Evolutionary conservation across 2,888 invertebrate genomes (phyloP).

Genomic region (Habroteleia sp.): DNA sequence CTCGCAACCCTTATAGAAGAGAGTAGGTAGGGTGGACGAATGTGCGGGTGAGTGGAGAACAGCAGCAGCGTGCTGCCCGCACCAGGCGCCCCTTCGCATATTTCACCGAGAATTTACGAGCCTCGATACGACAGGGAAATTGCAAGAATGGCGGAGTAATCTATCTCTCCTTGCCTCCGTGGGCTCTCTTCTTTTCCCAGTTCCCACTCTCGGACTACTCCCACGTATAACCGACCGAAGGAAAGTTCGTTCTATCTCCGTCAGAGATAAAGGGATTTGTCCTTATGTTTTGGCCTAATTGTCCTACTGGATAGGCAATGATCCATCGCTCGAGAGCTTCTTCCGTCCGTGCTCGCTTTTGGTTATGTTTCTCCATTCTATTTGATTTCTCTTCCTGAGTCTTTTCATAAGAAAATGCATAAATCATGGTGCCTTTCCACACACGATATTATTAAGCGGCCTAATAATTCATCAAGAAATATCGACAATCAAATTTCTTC

Average conservation of each 20-base stretch:
- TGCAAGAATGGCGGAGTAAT: conserved; percentile 96
- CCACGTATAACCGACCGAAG: conserved; percentile 66
- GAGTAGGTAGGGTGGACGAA: conserved; percentile 72
- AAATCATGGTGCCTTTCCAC: conserved; percentile 25
- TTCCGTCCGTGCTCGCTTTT: not conserved
- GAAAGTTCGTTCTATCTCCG: conserved; percentile 63
- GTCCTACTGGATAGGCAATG: conserved; percentile 76
- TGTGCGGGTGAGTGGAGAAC: conserved; percentile 73
- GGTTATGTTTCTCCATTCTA: too few species aligned
- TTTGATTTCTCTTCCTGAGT: conserved; percentile 16
- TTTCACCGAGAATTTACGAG: conserved; percentile 93
- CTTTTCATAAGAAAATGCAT: conserved; percentile 7
- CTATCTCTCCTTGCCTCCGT: conserved; percentile 85
- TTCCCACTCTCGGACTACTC: conserved; percentile 69
- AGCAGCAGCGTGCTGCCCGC: conserved; percentile 81
- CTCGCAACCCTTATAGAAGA: conserved; percentile 72
- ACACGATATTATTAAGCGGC: conserved; percentile 28
- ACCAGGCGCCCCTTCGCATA: conserved; percentile 85
- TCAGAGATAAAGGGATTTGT: conserved; percentile 78
- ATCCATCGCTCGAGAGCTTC: conserved; percentile 65
- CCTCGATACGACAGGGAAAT: conserved; percentile 96
- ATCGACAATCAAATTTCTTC: conserved; percentile 52
- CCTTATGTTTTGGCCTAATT: conserved; percentile 77
- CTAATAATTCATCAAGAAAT: conserved; percentile 51
- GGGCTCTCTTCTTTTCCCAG: conserved; percentile 76